These are phyloP conservation scores for Nesogale talazaci DNA, from an alignment of 2,113 vertebrate genomes.

Conservation along the genomic window DNA sequence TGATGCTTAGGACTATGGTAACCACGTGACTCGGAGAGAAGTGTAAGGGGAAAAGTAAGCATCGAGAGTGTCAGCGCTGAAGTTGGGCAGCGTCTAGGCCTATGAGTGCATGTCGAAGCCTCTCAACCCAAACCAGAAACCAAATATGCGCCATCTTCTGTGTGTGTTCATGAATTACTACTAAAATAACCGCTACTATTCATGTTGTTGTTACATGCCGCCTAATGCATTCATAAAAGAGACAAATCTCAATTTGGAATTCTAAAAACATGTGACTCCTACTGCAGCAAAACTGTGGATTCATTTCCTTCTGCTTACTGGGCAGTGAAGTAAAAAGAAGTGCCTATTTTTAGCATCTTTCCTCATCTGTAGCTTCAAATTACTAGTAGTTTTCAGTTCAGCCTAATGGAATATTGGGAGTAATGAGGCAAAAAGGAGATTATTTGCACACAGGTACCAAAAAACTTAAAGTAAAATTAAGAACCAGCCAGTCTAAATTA, in stretches of 20 bases:
- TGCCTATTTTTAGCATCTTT: neutral
- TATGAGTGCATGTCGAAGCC: neutral
- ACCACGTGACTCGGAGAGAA: neutral
- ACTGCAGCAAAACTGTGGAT: neutral
- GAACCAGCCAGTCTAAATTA: neutral
- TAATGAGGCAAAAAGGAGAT: neutral
- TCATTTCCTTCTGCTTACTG: neutral
- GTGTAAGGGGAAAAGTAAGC: neutral
- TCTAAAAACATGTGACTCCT: neutral
- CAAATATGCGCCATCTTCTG: neutral
- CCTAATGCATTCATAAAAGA: conserved; percentile 20
- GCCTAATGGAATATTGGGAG: neutral
- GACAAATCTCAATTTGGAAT: neutral
- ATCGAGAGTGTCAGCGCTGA: neutral
- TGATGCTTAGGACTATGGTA: neutral
- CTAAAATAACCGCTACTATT: neutral
- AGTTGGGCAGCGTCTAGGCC: neutral
- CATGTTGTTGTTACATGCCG: too few relatives aligned
- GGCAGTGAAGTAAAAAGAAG: neutral
- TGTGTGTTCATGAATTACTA: neutral
- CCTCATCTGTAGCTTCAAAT: neutral
- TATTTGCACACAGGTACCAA: neutral
- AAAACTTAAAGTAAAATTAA: neutral
- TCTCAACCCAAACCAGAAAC: neutral
- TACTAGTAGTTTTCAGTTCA: neutral